Evolutionary conservation across 2,113 vertebrate genomes (phyloP).

Genomic region (Myiopsitta monachus): DNA sequence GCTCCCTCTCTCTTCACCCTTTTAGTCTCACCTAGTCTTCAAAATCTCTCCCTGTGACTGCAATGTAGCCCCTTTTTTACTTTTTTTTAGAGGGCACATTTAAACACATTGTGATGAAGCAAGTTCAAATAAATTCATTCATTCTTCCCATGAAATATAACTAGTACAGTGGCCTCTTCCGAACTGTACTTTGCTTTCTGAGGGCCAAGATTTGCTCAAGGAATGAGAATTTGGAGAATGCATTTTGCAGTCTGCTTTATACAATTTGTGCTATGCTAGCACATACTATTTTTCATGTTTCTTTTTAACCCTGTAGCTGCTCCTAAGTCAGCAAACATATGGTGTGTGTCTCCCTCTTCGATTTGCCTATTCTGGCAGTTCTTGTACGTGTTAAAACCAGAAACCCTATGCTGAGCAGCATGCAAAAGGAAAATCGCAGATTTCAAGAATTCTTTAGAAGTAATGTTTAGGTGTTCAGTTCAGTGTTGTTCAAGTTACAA

Average conservation of each 20-base stretch:
- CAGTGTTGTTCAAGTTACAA: background rate
- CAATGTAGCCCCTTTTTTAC: background rate
- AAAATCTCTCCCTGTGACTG: background rate
- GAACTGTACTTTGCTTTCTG: background rate
- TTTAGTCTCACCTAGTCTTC: background rate
- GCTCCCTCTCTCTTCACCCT: background rate
- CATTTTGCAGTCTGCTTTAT: conserved; percentile 6
- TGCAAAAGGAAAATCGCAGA: background rate
- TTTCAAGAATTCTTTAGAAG: background rate
- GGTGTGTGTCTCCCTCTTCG: background rate
- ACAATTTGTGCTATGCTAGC: background rate
- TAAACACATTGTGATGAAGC: background rate
- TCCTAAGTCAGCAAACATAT: background rate
- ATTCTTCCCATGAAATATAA: background rate
- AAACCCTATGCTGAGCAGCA: background rate
- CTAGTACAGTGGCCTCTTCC: background rate
- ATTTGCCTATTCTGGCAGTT: background rate
- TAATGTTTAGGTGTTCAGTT: background rate
- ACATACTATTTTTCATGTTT: background rate
- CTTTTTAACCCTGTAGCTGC: background rate
- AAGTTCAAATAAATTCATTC: background rate
- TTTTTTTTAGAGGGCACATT: background rate
- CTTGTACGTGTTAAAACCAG: background rate
- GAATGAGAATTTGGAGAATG: background rate
- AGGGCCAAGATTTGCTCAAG: background rate